phyloP scores from a whole-genome alignment of 2,888 invertebrate species.

The Amphipyra berbera region DNA sequence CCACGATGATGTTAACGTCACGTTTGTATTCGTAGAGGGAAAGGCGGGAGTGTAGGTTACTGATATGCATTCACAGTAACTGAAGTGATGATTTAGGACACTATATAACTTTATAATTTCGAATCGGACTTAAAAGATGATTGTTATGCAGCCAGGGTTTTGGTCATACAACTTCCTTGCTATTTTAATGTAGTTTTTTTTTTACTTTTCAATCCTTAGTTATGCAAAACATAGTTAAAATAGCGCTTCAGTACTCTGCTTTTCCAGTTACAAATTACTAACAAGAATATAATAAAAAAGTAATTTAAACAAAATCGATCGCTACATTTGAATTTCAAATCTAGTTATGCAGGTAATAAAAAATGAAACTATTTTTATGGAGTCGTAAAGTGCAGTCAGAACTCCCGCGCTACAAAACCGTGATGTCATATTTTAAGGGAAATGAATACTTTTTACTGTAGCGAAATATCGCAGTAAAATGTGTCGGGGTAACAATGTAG shows the following conservation, averaged over 20 bases:
- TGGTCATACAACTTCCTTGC: too few relatives aligned
- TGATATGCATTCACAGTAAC: too few relatives aligned
- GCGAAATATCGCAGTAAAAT: constrained; percentile 43
- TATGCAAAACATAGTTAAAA: too few relatives aligned
- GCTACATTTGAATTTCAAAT: constrained; percentile 46
- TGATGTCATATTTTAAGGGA: constrained; percentile 55
- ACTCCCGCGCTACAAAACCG: constrained; percentile 43
- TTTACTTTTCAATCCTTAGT: too few relatives aligned
- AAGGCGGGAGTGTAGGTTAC: not conserved
- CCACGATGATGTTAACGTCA: not conserved
- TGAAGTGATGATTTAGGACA: too few relatives aligned
- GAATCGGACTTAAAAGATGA: too few relatives aligned
- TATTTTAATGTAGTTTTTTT: too few relatives aligned
- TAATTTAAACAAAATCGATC: constrained; percentile 19
- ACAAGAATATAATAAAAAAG: not conserved
- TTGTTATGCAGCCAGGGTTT: too few relatives aligned
- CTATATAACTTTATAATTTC: too few relatives aligned
- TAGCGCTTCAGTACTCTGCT: too few relatives aligned
- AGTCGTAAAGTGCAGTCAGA: constrained; percentile 53
- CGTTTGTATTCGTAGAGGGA: not conserved
- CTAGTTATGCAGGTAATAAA: constrained; percentile 53
- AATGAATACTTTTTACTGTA: constrained; percentile 56
- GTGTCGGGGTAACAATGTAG: constrained; percentile 37
- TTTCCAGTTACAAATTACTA: too few relatives aligned
- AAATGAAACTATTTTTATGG: constrained; percentile 55